Percentiles rank a stretch among this genome's conserved stretches.
Evolutionary conservation across 2,113 vertebrate species (phyloP).

Genomic region (Pagrus major): DNA sequence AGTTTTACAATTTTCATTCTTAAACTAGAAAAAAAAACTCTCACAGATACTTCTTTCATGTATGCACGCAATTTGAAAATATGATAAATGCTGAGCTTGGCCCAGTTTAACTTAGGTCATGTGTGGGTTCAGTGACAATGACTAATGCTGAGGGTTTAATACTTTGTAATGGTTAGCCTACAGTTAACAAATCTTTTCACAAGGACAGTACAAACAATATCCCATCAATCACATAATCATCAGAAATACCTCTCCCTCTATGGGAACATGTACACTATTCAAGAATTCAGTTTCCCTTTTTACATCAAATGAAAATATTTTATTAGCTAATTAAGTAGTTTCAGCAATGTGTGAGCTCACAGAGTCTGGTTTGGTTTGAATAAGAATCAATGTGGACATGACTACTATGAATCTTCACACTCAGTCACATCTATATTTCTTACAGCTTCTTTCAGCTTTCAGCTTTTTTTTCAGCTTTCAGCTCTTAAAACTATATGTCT

Average conservation of each 20-base stretch:
- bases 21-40: not conserved
- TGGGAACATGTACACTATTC: not conserved
- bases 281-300: not conserved
- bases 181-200: not conserved
- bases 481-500: too few species aligned
- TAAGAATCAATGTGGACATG: too few species aligned
- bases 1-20: not conserved
- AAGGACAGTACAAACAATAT: not conserved
- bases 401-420: too few species aligned
- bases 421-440: too few species aligned
- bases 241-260: not conserved
- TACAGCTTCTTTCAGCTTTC: too few species aligned
- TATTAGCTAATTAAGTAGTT: too few species aligned
- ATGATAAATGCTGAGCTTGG: conserved; percentile 2
- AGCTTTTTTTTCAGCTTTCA: too few species aligned
- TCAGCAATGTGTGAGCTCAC: not conserved
- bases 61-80: not conserved
- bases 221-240: conserved; percentile 12
- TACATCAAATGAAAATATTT: not conserved
- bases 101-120: conserved; percentile 22
- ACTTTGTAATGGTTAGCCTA: conserved; percentile 10
- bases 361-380: not conserved
- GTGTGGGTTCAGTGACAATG: conserved; percentile 28
- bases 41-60: not conserved
- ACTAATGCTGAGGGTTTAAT: conserved; percentile 31